These are phyloP conservation scores for Vanacampus margaritifer DNA, from an alignment of 2,113 vertebrate genomes.

Conservation along the genomic window DNA sequence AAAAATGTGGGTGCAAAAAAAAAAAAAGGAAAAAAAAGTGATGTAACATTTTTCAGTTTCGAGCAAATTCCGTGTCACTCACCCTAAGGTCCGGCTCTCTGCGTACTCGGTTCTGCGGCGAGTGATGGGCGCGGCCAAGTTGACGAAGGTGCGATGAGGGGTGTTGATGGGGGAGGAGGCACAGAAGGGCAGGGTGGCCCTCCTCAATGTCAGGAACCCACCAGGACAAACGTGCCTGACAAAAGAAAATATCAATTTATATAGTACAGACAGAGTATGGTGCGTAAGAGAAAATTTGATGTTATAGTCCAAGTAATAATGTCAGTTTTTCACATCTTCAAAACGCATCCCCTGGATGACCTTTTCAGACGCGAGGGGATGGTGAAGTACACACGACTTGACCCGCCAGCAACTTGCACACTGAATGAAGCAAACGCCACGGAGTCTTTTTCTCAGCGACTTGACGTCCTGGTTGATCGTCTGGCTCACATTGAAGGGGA, in stretches of 20 bases:
- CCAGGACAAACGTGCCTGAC: slow-evolving; percentile 54
- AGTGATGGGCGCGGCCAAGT: slow-evolving; percentile 48
- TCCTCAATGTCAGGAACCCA: slow-evolving; percentile 29
- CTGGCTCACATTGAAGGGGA: not conserved
- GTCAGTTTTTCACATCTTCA: no score
- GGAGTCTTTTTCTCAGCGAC: not conserved
- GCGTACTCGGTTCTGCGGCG: slow-evolving; percentile 68
- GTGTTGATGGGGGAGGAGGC: not conserved
- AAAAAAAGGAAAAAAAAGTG: no score
- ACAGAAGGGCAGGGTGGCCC: slow-evolving; percentile 18
- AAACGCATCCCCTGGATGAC: no score
- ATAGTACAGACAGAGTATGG: not conserved
- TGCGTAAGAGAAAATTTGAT: not conserved
- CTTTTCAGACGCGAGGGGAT: not conserved
- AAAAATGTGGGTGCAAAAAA: no score
- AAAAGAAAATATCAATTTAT: not conserved
- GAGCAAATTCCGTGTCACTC: slow-evolving; percentile 9
- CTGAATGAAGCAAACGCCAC: not conserved
- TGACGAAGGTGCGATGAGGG: slow-evolving; percentile 65
- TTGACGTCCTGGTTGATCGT: not conserved
- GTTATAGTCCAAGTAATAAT: no score
- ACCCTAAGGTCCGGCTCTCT: slow-evolving; percentile 65
- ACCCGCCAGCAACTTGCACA: not conserved
- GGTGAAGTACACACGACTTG: not conserved
- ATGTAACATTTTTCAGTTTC: not conserved